Base-by-base conservation (phyloP, 2,888 invertebrate species). In the Tridacna gigas region DNA sequence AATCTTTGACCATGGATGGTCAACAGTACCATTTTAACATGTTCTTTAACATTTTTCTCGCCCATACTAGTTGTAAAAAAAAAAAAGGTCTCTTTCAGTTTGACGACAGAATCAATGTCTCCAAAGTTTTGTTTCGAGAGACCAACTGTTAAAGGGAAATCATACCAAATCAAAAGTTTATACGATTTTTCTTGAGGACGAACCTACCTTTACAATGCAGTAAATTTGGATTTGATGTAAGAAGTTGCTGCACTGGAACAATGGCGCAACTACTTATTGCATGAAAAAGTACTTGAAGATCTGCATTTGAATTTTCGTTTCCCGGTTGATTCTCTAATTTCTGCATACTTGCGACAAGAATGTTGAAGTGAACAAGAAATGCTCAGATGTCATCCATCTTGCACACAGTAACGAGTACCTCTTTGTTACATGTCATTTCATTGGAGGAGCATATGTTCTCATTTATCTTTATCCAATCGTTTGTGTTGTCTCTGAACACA, bases 211-310 rank as follows among this genome's bases (percentile, higher is more conserved):
- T 89, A 71, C 84, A 80, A 47, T 90, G 82, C 12, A 92, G 80
- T 37, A 92, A 74, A 28, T 83, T 75, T 26, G 91, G 91, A 65
- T 91, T 84, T 51, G 89, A 84, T 60, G 83, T 81, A 22, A 93
- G 73, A 1, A 91, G 74, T 75, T 91, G 90, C 26, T 89, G 89
- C 7, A 92, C 91, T 18, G 89, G 77, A 18, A 90, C 87, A 15
- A 86, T 88, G 9, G 91, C 85, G 79, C 91, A 90, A 65, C 86
- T 91, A 47, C 89, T 89, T 25, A 93, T 90, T 12, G 92, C 92
- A 79, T 90, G 90, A 76, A 91, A 82, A 66, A 93, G 78, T 60
- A 92, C 86, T 67, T 91, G 89, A 74, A 88, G 89, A n/a, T 91
- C 91, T 18, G 90, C 51, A 20, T 12, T 26, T 9, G 25, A 15